Base-by-base conservation (phyloP, 2,113 vertebrate genomes). In the Hymenochirus boettgeri region DNA sequence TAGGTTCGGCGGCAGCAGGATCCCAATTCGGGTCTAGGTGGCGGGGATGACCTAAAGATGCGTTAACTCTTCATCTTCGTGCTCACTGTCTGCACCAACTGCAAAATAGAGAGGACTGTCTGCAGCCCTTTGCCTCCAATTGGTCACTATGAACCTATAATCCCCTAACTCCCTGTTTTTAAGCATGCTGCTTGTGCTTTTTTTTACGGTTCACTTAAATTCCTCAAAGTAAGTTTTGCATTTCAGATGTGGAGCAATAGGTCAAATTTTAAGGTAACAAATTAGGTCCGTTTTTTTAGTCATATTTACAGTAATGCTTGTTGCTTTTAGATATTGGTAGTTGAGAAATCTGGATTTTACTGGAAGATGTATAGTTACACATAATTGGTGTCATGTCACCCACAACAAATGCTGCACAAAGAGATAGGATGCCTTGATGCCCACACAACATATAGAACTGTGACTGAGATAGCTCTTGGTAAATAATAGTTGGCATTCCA, bases 1-100 rank as follows among this genome's bases (percentile, higher is more conserved):
- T 87, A 99, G 96, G 93, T 89, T 90, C 96, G 94, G 91, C 91
- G 93, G 69, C 94, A 95, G 70, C 94, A 95, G 92, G 91, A 98
- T 88, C 93, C 92, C 86, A 95, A 90, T 86, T 92, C 92, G 82
- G 92, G 93, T 65, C 87, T 98, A 82, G 92, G 91, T 71, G 93
- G 91, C 33, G 85, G 93, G 11, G 93, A 97, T 2, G 95, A 97
- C 76, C 91, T 97, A 84, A 98, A 97, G 84, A 89, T 96, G 72
- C 93, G 92, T 83, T 97, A 90, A 77, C 6, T 51, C 8, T 45
- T 26, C 57, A 52, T 73, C 78, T 4, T 37, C 10, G 11, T 22
- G 42, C 24, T 61, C 25, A 25, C 24, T 7, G 10, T 19, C 33
- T 26, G 25, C 12, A 45, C 31, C 11, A 65, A 23, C 42, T 48